Conservation (phyloP, 2,797 vertebrate genomes). For the Bufotes viridis region DNA sequence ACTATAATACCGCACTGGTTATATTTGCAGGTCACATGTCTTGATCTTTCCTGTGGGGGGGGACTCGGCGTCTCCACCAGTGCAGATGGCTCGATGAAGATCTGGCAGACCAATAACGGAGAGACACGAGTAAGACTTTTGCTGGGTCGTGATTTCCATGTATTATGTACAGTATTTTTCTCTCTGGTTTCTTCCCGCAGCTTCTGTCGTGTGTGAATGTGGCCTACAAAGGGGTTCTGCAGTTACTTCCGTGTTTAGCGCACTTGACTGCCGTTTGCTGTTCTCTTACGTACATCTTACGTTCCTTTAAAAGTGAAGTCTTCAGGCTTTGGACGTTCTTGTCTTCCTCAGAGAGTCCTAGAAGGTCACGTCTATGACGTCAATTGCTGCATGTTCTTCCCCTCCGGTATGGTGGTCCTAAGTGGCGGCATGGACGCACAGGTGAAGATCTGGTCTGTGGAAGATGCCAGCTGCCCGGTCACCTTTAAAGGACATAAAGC, state of each 20-base stretch:
- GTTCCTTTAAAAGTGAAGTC: no score
- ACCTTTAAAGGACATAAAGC: slow-evolving; percentile 81
- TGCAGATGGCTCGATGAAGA: slow-evolving; percentile 77
- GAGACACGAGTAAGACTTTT: slow-evolving; percentile 76
- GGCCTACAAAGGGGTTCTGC: no score
- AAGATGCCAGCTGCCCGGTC: slow-evolving; percentile 76
- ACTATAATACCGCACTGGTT: background rate
- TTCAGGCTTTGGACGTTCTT: background rate
- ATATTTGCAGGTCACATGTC: slow-evolving; percentile 72
- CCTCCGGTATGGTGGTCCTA: slow-evolving; percentile 79
- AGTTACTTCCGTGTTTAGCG: no score
- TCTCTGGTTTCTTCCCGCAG: no score
- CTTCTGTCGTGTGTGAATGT: no score
- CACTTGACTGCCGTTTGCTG: no score
- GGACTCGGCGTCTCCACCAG: slow-evolving; percentile 77
- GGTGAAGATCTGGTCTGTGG: slow-evolving; percentile 80
- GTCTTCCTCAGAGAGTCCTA: slow-evolving; percentile 74
- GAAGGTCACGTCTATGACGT: slow-evolving; percentile 81
- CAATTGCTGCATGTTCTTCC: slow-evolving; percentile 82
- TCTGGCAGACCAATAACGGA: slow-evolving; percentile 81
- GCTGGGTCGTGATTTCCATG: background rate
- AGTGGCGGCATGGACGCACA: slow-evolving; percentile 81
- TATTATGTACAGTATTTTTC: background rate
- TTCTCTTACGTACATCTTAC: no score
- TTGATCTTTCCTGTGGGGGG: slow-evolving; percentile 78